Percentiles rank a stretch among this genome's conserved stretches.
Evolutionary conservation across 2,888 invertebrate genomes (phyloP).

Genomic region (Drosophila incognita): DNA sequence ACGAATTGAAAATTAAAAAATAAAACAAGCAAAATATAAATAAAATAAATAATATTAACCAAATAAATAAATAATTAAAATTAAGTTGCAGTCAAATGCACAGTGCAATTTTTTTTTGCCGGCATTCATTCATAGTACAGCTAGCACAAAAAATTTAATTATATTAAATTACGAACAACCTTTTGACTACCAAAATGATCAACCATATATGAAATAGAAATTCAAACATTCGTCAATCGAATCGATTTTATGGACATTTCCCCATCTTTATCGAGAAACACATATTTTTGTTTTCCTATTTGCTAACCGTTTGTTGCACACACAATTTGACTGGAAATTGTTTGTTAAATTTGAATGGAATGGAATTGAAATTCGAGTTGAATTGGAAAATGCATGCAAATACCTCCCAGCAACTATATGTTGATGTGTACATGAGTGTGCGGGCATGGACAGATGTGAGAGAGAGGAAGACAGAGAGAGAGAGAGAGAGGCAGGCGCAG

Average conservation of each 20-base stretch:
- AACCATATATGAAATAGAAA: background rate
- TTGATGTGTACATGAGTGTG: background rate
- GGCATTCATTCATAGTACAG: background rate
- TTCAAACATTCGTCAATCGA: background rate
- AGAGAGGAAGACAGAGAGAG: too few relatives aligned
- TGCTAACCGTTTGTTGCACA: slow-evolving; percentile 7
- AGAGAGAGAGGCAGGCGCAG: too few relatives aligned
- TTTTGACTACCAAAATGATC: background rate
- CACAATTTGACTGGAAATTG: slow-evolving; percentile 28
- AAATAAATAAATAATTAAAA: too few relatives aligned
- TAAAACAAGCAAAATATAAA: too few relatives aligned
- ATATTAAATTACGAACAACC: background rate
- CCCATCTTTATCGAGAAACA: background rate
- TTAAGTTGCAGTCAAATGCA: too few relatives aligned
- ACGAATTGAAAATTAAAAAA: too few relatives aligned
- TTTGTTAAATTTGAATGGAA: slow-evolving; percentile 18
- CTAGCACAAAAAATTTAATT: background rate
- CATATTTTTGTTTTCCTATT: background rate
- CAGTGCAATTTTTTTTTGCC: too few relatives aligned
- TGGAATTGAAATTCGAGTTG: slow-evolving; percentile 10
- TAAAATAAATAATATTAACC: too few relatives aligned
- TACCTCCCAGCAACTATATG: background rate
- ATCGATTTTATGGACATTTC: slow-evolving; percentile 4
- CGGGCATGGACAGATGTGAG: background rate
- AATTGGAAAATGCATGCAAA: slow-evolving; percentile 5